Conservation (phyloP, 2,797 vertebrate genomes). For the Menidia menidia region DNA sequence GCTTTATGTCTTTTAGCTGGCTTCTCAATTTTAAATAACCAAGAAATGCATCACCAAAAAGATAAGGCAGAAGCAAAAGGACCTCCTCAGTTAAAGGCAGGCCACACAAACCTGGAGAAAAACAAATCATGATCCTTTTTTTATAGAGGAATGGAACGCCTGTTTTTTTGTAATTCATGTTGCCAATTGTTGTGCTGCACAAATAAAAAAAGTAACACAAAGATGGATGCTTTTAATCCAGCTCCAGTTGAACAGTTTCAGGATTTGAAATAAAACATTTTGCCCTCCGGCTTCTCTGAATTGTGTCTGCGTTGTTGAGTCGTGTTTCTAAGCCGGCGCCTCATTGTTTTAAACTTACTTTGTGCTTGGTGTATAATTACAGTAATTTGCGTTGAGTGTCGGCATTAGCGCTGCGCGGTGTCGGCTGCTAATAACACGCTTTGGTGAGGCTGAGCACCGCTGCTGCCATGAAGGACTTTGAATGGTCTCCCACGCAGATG, state of each 20-base stretch:
- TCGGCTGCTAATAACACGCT: slow-evolving; percentile 82
- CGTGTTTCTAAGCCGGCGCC: slow-evolving; percentile 54
- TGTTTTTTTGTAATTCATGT: neutral
- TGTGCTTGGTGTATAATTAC: slow-evolving; percentile 80
- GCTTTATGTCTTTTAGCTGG: neutral
- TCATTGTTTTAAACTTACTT: slow-evolving; percentile 75
- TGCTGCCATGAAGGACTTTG: slow-evolving; percentile 63
- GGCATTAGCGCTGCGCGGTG: slow-evolving; percentile 61
- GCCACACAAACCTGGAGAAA: neutral
- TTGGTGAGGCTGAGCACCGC: slow-evolving; percentile 67
- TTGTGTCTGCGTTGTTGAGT: slow-evolving; percentile 56
- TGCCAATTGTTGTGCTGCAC: neutral
- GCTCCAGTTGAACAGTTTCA: slow-evolving; percentile 24
- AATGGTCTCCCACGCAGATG: slow-evolving; percentile 74
- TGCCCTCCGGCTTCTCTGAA: slow-evolving; percentile 68
- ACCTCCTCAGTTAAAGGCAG: neutral
- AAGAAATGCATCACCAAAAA: neutral
- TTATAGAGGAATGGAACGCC: neutral
- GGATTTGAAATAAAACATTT: slow-evolving; percentile 7
- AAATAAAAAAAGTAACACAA: neutral
- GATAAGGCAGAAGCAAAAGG: neutral
- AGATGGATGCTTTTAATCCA: neutral
- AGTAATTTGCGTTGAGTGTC: slow-evolving; percentile 82
- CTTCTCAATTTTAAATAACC: neutral
- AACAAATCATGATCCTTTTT: neutral